Evolutionary conservation across 2,888 invertebrate species (phyloP).

Genomic region (Synergus gifuensis): DNA sequence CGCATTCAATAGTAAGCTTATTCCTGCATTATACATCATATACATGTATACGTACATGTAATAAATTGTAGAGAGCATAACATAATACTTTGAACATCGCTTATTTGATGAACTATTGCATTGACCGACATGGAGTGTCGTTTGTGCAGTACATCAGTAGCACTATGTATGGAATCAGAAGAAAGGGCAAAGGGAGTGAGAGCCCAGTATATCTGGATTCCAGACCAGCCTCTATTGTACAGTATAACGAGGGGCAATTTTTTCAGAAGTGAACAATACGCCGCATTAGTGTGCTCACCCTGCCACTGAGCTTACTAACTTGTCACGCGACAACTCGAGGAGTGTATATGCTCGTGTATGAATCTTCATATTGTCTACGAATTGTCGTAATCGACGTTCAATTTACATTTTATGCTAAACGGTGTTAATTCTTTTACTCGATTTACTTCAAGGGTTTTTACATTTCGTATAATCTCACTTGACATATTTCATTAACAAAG

Average conservation of each 20-base stretch:
- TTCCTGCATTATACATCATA: too few species aligned
- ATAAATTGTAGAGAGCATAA: background rate
- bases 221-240: conserved; percentile 64
- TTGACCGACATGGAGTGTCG: background rate
- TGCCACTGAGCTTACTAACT: conserved; percentile 33
- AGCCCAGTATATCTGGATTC: conserved; percentile 35
- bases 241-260: conserved; percentile 75
- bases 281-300: conserved; percentile 74
- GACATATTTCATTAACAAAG: background rate
- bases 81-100: background rate
- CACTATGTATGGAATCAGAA: background rate
- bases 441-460: background rate
- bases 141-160: conserved; percentile 17
- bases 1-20: too few species aligned
- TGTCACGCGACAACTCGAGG: conserved; percentile 16
- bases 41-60: background rate
- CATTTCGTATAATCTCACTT: background rate
- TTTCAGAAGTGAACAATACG: conserved; percentile 75
- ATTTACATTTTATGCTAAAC: conserved; percentile 11
- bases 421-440: background rate
- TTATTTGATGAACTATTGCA: background rate
- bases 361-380: conserved; percentile 27
- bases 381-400: conserved; percentile 18
- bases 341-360: background rate
- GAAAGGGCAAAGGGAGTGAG: conserved; percentile 19